Evolutionary conservation across 2,888 invertebrate species (phyloP), one percentile per base, ranked within the genome.

Genomic region (Muschampia plurimacula): DNA sequence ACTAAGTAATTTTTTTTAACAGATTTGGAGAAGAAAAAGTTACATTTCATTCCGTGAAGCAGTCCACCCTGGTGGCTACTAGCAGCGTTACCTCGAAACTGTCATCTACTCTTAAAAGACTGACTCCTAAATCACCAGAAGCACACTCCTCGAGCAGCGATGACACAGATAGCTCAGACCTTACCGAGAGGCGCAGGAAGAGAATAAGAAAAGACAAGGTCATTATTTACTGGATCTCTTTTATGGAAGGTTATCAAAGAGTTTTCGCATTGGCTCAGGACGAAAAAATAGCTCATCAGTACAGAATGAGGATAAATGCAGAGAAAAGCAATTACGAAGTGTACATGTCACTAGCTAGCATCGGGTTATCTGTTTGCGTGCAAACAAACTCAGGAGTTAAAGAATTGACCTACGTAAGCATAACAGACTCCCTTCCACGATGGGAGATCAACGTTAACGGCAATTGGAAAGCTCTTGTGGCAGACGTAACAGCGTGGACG

Each of bases 401-500:
- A 77, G 98, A 98, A 85, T 91, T 97, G 66, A 95, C 97, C 0
- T 96, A 97, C 78, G 84, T 96, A 0, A 96, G 96, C 77, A 79
- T 97, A 28, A 94, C 95, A 0, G 96, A 97, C 80, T 95, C 96
- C 0, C 95, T 97, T 0, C 96, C 97, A 0, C 94, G 96, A 74
- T 98, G 98, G 98, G 97, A 97, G 86, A 96, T 97, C 2, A 96
- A 96, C 80, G 96, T 97, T 0, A 97, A 96, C 22, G 96, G 96
- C 79, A 96, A 96, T 82, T 97, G 97, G 97, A 97, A 97, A 84
- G 95, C 96, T 46, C 88, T 97, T 2, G 96, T 97, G 0, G 91
- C 97, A 44, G 97, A 97, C 81, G 85, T 98, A 32, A 96, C 97
- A 4, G 96, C 97, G 0, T 97, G 97, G 97, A 93, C 97, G 64